Percentiles rank a stretch among this genome's conserved stretches.
phyloP scores from a whole-genome alignment of 1,140 invertebrate genomes.

The Pogonognathellus flavescens region DNA sequence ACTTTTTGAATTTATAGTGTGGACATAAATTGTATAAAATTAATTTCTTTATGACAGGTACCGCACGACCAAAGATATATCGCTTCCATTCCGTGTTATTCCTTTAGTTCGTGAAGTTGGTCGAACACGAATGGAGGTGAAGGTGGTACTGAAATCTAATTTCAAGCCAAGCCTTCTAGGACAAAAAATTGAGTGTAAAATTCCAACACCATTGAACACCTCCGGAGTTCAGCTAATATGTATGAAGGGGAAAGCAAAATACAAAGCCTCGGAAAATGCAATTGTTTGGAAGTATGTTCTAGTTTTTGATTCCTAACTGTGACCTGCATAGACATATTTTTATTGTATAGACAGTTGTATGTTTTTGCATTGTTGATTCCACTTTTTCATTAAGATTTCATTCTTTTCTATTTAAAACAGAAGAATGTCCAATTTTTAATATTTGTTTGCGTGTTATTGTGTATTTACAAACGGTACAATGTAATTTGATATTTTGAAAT shows the following conservation, averaged over 20 bases:
- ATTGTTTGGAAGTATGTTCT: conserved; percentile 97
- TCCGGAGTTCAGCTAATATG: conserved; percentile 99
- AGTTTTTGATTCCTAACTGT: too few species aligned
- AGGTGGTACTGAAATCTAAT: conserved; percentile 99
- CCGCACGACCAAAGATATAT: conserved; percentile 99
- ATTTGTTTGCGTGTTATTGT: too few species aligned
- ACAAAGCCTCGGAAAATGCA: conserved; percentile 99
- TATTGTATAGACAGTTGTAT: too few species aligned
- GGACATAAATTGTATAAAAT: neutral
- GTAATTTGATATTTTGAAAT: too few species aligned
- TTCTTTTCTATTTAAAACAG: too few species aligned
- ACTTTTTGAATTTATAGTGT: neutral
- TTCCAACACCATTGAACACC: conserved; percentile 98
- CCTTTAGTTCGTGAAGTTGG: conserved; percentile 98
- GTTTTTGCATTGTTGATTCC: too few species aligned
- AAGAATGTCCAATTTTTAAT: too few species aligned
- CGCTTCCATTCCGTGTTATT: conserved; percentile 98
- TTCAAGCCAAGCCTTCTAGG: conserved; percentile 98
- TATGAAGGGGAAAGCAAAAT: conserved; percentile 99
- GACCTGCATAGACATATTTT: too few species aligned
- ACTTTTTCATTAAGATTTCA: too few species aligned
- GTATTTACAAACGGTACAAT: too few species aligned
- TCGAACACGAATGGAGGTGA: conserved; percentile 99
- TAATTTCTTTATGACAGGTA: conserved; percentile 78
- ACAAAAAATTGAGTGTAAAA: conserved; percentile 99